Percentiles rank a stretch among this genome's conserved stretches.
These are phyloP conservation scores for Ptychodera flava DNA, from an alignment of 35 echinoderm and acorn worm genomes.

Conservation along the genomic window DNA sequence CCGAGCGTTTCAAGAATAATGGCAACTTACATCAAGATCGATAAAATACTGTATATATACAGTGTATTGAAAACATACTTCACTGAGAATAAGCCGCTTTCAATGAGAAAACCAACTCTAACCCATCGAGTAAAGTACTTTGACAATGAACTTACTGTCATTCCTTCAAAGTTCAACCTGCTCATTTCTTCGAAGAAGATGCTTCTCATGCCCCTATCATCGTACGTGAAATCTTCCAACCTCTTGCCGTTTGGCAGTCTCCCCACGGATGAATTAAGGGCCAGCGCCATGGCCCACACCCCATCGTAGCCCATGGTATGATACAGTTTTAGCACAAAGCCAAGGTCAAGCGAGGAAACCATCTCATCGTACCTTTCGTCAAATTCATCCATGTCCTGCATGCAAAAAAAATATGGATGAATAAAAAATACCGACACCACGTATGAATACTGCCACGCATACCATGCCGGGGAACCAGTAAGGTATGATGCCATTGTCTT, in stretches of 20 bases:
- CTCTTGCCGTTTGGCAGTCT: conserved; percentile 14
- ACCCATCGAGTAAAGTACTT: no score
- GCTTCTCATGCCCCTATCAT: conserved; percentile 39
- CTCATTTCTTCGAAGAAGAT: conserved; percentile 45
- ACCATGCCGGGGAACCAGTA: no score
- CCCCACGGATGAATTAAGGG: conserved; percentile 19
- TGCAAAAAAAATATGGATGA: no score
- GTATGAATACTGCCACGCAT: no score
- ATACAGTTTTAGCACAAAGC: not conserved
- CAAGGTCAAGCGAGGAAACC: not conserved
- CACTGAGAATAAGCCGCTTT: no score
- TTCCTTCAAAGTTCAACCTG: conserved; percentile 33
- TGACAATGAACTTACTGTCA: conserved; percentile 54
- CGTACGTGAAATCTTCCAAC: conserved; percentile 60
- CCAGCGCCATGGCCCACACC: conserved; percentile 40
- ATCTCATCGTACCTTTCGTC: not conserved
- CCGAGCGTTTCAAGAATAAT: no score
- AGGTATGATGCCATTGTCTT: no score
- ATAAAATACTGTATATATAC: no score
- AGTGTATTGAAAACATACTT: no score
- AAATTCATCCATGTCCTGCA: not conserved
- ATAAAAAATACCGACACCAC: no score
- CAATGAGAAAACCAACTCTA: no score
- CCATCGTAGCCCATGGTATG: conserved; percentile 33
- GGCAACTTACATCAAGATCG: no score